A percentile compares a stretch with the other conserved stretches of the same genome.
Conservation (phyloP, 2,888 invertebrate species). For the Agriopis leucophaearia region DNA sequence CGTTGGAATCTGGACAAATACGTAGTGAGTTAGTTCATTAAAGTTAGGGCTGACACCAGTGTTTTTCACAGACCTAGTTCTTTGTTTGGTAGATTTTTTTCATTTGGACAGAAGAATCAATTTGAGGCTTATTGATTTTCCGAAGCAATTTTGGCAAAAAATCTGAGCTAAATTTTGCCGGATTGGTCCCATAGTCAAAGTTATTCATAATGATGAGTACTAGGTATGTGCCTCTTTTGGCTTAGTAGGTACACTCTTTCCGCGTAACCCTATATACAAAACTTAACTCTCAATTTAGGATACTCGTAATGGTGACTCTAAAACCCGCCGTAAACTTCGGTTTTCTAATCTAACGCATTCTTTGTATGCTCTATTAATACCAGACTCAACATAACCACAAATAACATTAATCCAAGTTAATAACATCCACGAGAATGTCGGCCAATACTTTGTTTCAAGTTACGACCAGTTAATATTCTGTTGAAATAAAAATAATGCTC, state of each 20-base stretch:
- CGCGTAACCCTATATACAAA: no score
- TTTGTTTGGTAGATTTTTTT: no score
- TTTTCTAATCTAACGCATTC: constrained; percentile 49
- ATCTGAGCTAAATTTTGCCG: no score
- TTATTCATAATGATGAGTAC: no score
- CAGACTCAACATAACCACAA: constrained; percentile 34
- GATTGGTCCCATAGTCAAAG: no score
- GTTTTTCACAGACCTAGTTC: background rate
- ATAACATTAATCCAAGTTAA: constrained; percentile 40
- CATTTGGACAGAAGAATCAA: no score
- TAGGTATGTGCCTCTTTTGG: no score
- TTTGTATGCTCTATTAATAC: constrained; percentile 37
- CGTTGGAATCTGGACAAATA: constrained; percentile 45
- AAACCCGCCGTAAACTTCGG: constrained; percentile 24
- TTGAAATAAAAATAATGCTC: constrained; percentile 64
- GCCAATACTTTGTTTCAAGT: constrained; percentile 52
- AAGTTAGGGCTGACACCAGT: constrained; percentile 15
- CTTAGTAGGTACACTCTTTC: no score
- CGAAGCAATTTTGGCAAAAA: no score
- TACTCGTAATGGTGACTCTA: constrained; percentile 11
- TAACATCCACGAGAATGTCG: constrained; percentile 41
- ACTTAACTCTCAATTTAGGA: background rate
- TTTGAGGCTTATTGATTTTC: no score
- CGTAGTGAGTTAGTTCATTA: constrained; percentile 10
- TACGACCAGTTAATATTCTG: constrained; percentile 60